Evolutionary conservation across 2,888 invertebrate genomes (phyloP), one percentile per base, ranked within the genome.

Genomic region (Drosophila tripunctata): DNA sequence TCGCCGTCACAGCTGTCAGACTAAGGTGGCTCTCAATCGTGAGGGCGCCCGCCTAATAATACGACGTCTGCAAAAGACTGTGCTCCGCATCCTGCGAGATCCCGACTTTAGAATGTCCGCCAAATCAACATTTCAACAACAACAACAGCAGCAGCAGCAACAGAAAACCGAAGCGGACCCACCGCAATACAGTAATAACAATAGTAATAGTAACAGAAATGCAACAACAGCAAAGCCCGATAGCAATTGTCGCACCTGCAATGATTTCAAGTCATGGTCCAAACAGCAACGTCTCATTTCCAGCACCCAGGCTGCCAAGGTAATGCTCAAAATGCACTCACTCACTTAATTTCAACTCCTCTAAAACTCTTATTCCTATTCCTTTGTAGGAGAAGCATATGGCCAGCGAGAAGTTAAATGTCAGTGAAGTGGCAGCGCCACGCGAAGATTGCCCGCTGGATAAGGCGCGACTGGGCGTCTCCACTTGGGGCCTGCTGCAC

Each of bases 401-500:
- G 62, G 54, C 70, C 3, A 63, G 41, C 8, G 87, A 87, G 19
- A 78, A 70, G 30, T 15, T 70, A 3, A 64, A 68, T 5, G 57
- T 75, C 1, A 71, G 60, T 24, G 50, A 66, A 17, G 8, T 36
- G 4, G 51, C 68, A 6, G 17, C 60, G 7, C 48, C 40, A 0
- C 74, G 85, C 10, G 91, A 92, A 10, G 94, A 96, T 78, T 96
- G 96, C 89, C 96, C 96, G 0, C 88, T 96, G 57, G 96, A 96
- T 87, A 96, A 94, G 88, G 94, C 95, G 66, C 94, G 95, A 68
- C 90, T 96, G 38, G 96, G 96, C 19, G 93, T 93, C 3, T 93
- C 94, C 48, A 96, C 99, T 2, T 99, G 99, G 99, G 95, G 96
- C 4, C 94, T 99, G 77, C 93, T 99, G 2, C 99, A 99, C 90